Conservation (phyloP, 2,888 invertebrate genomes). For the Oscheius myriophilus region DNA sequence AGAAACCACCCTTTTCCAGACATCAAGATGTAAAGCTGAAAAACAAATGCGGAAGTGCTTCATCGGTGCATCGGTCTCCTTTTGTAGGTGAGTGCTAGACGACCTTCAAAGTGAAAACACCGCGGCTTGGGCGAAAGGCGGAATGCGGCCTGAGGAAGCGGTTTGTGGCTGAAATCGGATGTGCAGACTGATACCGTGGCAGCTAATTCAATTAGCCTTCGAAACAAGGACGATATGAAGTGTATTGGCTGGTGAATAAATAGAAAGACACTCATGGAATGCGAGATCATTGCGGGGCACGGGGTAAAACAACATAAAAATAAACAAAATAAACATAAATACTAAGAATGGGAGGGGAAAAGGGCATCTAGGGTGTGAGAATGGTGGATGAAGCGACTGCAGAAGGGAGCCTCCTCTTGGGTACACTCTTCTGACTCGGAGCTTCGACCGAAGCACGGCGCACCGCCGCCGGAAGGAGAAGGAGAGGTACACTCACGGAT, state of each 20-base stretch:
- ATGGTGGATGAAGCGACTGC: conserved; percentile 29
- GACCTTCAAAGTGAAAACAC: too few species aligned
- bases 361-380: conserved; percentile 19
- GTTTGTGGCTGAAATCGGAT: too few species aligned
- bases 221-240: background rate
- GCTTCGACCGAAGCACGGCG: conserved; percentile 65
- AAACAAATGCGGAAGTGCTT: too few species aligned
- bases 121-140: too few species aligned
- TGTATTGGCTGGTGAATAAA: conserved; percentile 1
- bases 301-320: conserved; percentile 11
- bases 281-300: conserved; percentile 17
- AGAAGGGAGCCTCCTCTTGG: conserved; percentile 29
- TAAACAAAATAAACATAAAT: conserved; percentile 16
- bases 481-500: conserved; percentile 53
- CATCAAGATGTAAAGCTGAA: too few species aligned
- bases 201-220: conserved; percentile 19
- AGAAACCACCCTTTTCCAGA: too few species aligned
- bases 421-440: conserved; percentile 53
- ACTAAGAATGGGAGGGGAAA: conserved; percentile 1
- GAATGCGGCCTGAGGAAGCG: too few species aligned
- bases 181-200: conserved; percentile 15
- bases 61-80: too few species aligned
- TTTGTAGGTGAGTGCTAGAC: too few species aligned
- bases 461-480: conserved; percentile 47
- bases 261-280: conserved; percentile 9